phyloP scores from a whole-genome alignment of 2,888 invertebrate genomes.

The Euclidia mi region DNA sequence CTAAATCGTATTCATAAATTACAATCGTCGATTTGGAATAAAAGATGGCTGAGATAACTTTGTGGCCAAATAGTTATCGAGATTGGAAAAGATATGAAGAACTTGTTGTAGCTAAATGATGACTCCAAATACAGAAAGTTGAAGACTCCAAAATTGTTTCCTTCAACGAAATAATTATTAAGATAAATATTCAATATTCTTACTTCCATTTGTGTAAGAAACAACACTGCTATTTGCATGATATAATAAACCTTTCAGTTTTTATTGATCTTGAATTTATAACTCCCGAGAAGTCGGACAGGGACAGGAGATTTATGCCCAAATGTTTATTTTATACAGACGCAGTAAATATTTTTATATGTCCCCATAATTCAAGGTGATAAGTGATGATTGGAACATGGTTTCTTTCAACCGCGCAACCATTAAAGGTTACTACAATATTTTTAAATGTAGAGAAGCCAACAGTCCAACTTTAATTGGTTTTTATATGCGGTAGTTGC shows the following conservation, averaged over 20 bases:
- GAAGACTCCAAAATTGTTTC: slow-evolving; percentile 3
- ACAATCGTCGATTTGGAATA: slow-evolving; percentile 6
- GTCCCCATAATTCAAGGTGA: slow-evolving; percentile 46
- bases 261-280: slow-evolving; percentile 47
- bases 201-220: slow-evolving; percentile 13
- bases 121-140: slow-evolving; percentile 5
- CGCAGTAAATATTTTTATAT: slow-evolving; percentile 47
- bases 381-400: slow-evolving; percentile 51
- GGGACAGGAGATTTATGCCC: slow-evolving; percentile 41
- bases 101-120: slow-evolving; percentile 1
- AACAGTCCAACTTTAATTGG: too few species aligned
- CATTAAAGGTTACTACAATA: slow-evolving; percentile 10
- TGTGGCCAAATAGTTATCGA: background rate
- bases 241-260: slow-evolving; percentile 36
- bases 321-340: slow-evolving; percentile 43
- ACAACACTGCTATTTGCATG: slow-evolving; percentile 31
- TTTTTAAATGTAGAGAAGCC: slow-evolving; percentile 2
- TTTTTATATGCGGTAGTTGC: too few species aligned
- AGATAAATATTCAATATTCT: slow-evolving; percentile 18
- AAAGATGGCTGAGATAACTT: slow-evolving; percentile 1
- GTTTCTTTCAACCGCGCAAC: slow-evolving; percentile 34
- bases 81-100: background rate
- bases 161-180: slow-evolving; percentile 10
- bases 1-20: slow-evolving; percentile 27
- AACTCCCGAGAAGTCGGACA: slow-evolving; percentile 33